Percentiles rank a stretch among this genome's conserved stretches.
phyloP scores from a whole-genome alignment of 2,797 vertebrate genomes.

The Rhyacichthys aspro region DNA sequence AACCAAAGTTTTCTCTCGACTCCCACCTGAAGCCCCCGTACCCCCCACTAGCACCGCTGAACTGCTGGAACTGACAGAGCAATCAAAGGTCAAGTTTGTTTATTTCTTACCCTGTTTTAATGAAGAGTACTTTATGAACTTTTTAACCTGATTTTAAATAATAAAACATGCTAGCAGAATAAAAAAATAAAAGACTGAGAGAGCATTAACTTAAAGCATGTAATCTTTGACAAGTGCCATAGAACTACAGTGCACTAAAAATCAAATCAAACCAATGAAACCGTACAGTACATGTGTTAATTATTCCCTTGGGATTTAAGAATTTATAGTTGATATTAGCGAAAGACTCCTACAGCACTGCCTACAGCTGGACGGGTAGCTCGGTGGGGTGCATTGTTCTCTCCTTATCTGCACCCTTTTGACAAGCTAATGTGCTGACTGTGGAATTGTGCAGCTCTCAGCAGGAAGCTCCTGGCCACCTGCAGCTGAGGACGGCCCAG shows the following conservation, averaged over 20 bases:
- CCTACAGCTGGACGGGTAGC: slow-evolving; percentile 17
- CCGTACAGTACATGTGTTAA: too few species aligned
- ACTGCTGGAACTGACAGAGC: slow-evolving; percentile 14
- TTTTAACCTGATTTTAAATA: slow-evolving; percentile 22
- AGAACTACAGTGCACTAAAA: too few species aligned
- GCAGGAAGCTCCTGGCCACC: slow-evolving; percentile 75
- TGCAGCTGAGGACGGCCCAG: slow-evolving; percentile 64
- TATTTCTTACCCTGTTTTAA: slow-evolving; percentile 33
- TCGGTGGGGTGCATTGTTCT: slow-evolving; percentile 18
- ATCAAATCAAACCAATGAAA: too few species aligned
- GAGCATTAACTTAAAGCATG: too few species aligned
- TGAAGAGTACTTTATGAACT: slow-evolving; percentile 29
- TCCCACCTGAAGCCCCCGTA: slow-evolving; percentile 35
- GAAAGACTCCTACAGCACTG: slow-evolving; percentile 4
- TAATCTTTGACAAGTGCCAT: too few species aligned
- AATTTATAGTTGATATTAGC: slow-evolving; percentile 9
- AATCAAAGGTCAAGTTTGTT: slow-evolving; percentile 49
- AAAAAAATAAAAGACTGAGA: neutral
- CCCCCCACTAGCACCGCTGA: slow-evolving; percentile 26
- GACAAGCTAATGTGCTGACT: slow-evolving; percentile 76
- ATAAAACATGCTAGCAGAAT: neutral
- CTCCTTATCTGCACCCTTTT: slow-evolving; percentile 73
- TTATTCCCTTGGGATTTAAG: neutral
- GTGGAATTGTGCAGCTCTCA: slow-evolving; percentile 60
- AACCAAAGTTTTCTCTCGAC: slow-evolving; percentile 60